These are phyloP conservation scores for Melieria picta DNA, from an alignment of 2,888 invertebrate species.

Conservation along the genomic window DNA sequence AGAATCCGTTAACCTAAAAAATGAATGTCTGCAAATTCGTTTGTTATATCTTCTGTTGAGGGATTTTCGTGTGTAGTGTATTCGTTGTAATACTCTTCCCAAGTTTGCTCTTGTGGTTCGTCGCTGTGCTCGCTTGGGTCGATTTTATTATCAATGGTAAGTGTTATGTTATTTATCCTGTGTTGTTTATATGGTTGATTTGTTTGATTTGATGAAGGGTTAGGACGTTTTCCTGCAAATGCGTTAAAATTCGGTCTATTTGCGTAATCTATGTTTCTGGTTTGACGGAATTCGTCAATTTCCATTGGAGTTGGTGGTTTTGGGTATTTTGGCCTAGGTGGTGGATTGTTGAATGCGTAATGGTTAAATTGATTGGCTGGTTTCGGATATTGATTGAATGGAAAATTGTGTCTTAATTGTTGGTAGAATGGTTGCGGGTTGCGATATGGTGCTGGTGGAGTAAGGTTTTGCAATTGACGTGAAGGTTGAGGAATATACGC, in stretches of 20 bases:
- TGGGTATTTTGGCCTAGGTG: constrained; percentile 10
- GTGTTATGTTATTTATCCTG: constrained; percentile 11
- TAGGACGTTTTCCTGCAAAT: neutral
- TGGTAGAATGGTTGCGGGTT: constrained; percentile 14
- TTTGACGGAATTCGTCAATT: constrained; percentile 11
- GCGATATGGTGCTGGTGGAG: neutral
- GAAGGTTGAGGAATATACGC: too few relatives aligned
- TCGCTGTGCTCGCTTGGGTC: neutral
- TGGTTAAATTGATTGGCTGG: neutral
- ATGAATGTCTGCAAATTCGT: constrained; percentile 9
- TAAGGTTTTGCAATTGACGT: too few relatives aligned
- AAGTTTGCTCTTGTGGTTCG: constrained; percentile 6
- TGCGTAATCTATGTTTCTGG: constrained; percentile 10
- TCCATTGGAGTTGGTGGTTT: constrained; percentile 25
- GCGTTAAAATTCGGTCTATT: constrained; percentile 13
- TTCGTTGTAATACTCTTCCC: neutral
- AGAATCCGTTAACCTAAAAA: constrained; percentile 20
- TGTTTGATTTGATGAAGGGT: neutral
- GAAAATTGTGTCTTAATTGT: constrained; percentile 2
- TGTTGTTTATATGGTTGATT: constrained; percentile 1
- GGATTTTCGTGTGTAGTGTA: constrained; percentile 4
- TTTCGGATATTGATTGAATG: neutral
- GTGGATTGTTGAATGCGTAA: constrained; percentile 1
- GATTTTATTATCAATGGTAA: too few relatives aligned
- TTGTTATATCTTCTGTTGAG: neutral